Conservation (phyloP, 1,140 invertebrate species). For the Pectinophora gossypiella region DNA sequence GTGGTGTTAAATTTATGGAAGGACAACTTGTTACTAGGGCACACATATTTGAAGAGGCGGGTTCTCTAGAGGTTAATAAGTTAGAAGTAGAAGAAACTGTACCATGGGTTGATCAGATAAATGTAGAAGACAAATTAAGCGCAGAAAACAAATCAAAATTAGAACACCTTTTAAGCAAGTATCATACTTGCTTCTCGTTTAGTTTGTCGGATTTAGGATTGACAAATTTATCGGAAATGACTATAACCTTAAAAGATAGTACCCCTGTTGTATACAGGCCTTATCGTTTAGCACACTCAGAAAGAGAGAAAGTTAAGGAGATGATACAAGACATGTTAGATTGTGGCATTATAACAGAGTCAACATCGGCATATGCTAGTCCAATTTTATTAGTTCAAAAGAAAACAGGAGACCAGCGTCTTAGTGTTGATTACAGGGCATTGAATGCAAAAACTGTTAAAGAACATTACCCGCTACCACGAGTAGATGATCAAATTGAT, state of each 20-base stretch:
- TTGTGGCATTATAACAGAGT: slow-evolving; percentile 6
- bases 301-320: neutral
- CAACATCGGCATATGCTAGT: slow-evolving; percentile 17
- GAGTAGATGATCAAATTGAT: slow-evolving; percentile 53
- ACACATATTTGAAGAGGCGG: neutral
- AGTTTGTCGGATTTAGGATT: neutral
- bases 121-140: neutral
- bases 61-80: neutral
- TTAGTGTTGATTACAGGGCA: slow-evolving; percentile 23
- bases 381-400: slow-evolving; percentile 21
- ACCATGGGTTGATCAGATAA: neutral
- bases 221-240: neutral
- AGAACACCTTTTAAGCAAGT: neutral
- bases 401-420: slow-evolving; percentile 15
- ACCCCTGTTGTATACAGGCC: neutral
- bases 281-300: slow-evolving; percentile 1
- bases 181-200: neutral
- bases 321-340: slow-evolving; percentile 8
- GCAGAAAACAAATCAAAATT: neutral
- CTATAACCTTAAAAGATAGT: neutral
- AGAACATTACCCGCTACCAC: slow-evolving; percentile 24
- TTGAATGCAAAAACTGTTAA: slow-evolving; percentile 24
- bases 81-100: neutral
- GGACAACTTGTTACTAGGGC: neutral
- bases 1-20: neutral